These are phyloP conservation scores for Gobiocypris rarus DNA, from an alignment of 2,113 vertebrate genomes.

Conservation along the genomic window DNA sequence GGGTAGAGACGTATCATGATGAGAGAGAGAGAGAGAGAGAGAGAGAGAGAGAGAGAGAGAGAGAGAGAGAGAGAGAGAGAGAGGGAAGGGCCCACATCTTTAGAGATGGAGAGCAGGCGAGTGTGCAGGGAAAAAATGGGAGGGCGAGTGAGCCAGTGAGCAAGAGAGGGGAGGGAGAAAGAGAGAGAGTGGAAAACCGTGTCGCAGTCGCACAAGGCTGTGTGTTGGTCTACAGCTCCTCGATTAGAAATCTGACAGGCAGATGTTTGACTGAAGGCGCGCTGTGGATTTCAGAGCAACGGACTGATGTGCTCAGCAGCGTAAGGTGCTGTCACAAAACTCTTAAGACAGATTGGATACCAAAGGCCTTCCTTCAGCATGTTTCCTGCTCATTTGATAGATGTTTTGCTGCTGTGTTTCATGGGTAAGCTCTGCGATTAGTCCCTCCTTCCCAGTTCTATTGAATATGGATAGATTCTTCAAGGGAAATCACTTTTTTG, in stretches of 20 bases:
- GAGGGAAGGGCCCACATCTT: slow-evolving; percentile 14
- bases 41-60: slow-evolving; percentile 22
- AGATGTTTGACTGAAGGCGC: neutral
- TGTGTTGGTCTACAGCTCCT: slow-evolving; percentile 22
- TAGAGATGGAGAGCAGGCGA: slow-evolving; percentile 58
- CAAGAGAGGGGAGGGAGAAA: slow-evolving; percentile 47
- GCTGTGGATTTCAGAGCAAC: slow-evolving; percentile 6
- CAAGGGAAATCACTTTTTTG: neutral
- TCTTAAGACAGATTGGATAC: slow-evolving; percentile 40
- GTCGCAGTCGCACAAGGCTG: slow-evolving; percentile 58
- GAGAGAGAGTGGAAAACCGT: slow-evolving; percentile 54
- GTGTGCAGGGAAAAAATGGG: slow-evolving; percentile 56
- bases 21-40: slow-evolving; percentile 25
- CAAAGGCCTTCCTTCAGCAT: slow-evolving; percentile 10
- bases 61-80: slow-evolving; percentile 22
- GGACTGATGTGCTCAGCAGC: neutral
- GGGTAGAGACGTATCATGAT: slow-evolving; percentile 2
- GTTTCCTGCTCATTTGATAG: slow-evolving; percentile 25
- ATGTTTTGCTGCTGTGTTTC: neutral
- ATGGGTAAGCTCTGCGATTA: slow-evolving; percentile 45
- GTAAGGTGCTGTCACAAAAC: neutral
- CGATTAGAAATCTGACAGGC: neutral
- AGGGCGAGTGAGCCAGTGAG: slow-evolving; percentile 47
- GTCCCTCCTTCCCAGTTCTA: slow-evolving; percentile 24
- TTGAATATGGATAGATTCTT: neutral